Evolutionary conservation across 2,113 vertebrate species (phyloP).

Genomic region (Turnix velox): DNA sequence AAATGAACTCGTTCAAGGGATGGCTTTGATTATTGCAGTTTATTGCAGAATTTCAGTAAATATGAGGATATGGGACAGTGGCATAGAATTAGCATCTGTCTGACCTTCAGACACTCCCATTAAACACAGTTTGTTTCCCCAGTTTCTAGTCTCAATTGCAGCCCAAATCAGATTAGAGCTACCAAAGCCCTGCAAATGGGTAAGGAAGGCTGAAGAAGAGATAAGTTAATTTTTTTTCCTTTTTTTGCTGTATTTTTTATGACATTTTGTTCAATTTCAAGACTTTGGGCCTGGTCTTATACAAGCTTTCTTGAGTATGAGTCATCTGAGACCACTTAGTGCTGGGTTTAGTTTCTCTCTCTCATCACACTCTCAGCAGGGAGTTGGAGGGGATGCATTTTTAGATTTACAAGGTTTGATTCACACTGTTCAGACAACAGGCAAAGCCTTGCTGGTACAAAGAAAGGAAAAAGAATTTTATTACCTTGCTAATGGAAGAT

Average conservation of each 20-base stretch:
- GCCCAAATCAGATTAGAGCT: background rate
- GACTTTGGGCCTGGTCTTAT: background rate
- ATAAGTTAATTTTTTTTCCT: background rate
- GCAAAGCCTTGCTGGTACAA: background rate
- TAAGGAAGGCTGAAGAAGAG: background rate
- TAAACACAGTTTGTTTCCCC: background rate
- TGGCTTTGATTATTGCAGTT: background rate
- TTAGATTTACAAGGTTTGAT: background rate
- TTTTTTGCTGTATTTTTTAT: background rate
- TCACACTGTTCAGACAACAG: background rate
- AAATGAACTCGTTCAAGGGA: background rate
- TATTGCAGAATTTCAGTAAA: background rate
- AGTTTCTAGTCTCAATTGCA: background rate
- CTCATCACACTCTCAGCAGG: background rate
- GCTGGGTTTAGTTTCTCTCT: background rate
- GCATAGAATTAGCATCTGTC: rapidly evolving
- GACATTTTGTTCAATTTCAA: background rate
- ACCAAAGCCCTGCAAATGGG: background rate
- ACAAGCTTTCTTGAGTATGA: background rate
- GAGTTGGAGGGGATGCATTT: background rate
- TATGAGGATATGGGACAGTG: background rate
- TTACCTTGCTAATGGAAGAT: background rate
- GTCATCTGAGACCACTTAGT: background rate
- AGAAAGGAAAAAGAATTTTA: background rate
- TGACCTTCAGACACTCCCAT: background rate